Percentiles rank a stretch among this genome's conserved stretches.
Evolutionary conservation across 2,888 invertebrate species (phyloP).

Genomic region (Leptinotarsa tumamoca): DNA sequence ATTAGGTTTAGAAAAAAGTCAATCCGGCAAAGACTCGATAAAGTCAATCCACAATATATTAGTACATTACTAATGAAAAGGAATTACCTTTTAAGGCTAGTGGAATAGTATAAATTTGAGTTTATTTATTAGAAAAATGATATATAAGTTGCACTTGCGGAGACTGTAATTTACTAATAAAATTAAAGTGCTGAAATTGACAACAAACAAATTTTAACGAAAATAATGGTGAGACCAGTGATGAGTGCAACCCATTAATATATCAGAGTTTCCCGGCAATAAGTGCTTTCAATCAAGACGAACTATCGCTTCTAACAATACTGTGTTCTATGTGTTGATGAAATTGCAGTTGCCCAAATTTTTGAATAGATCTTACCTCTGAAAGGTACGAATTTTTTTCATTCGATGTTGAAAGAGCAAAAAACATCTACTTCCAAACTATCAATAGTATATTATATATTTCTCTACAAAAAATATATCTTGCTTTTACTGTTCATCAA

Average conservation of each 20-base stretch:
- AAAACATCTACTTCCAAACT: no score
- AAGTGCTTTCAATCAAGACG: no score
- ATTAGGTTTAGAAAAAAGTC: constrained; percentile 11
- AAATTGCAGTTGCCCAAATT: no score
- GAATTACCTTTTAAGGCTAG: constrained; percentile 15
- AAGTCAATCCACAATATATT: constrained; percentile 16
- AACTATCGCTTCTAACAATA: no score
- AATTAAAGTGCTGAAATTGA: not conserved
- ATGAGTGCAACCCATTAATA: not conserved
- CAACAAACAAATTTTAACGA: not conserved
- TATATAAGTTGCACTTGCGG: constrained; percentile 21
- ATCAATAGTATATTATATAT: no score
- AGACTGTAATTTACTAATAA: constrained; percentile 15
- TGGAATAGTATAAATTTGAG: constrained; percentile 3
- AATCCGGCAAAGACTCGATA: not conserved
- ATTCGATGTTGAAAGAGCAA: no score
- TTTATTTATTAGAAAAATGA: not conserved
- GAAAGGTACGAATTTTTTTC: no score
- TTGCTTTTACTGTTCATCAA: no score
- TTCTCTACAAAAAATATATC: no score
- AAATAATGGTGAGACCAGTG: not conserved
- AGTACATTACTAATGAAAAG: constrained; percentile 10
- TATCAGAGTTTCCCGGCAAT: not conserved
- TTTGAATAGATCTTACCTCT: no score
- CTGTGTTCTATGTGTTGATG: no score